Evolutionary conservation across 2,888 invertebrate genomes (phyloP).

Genomic region (Halocaridina rubra): DNA sequence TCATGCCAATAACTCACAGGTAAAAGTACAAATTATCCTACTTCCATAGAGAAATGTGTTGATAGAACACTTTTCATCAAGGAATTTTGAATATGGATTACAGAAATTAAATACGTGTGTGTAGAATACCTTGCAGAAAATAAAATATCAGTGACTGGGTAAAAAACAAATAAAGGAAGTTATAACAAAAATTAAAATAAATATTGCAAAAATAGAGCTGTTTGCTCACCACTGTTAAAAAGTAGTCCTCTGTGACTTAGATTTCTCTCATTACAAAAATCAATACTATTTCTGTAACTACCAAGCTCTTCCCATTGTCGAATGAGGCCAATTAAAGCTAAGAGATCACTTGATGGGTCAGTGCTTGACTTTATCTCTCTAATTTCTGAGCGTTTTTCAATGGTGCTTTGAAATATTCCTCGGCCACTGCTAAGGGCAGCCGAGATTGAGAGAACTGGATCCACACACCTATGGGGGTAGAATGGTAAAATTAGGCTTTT

Average conservation of each 20-base stretch:
- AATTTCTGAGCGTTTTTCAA: conserved; percentile 13
- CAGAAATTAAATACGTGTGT: no score
- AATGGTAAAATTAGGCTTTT: no score
- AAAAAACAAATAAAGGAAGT: neutral
- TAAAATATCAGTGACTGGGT: neutral
- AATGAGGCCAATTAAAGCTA: conserved; percentile 10
- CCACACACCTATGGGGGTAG: conserved; percentile 24
- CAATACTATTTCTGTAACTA: neutral
- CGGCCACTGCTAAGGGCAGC: conserved; percentile 26
- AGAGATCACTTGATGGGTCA: conserved; percentile 33
- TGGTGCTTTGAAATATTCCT: conserved; percentile 21
- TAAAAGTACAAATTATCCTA: no score
- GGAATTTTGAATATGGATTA: neutral
- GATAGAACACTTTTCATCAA: neutral
- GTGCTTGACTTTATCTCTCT: neutral
- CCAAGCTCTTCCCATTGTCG: conserved; percentile 10
- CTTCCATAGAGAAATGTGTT: no score
- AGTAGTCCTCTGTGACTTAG: conserved; percentile 18
- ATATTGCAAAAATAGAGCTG: neutral
- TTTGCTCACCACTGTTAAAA: conserved; percentile 30
- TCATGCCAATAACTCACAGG: no score
- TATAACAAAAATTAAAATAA: neutral
- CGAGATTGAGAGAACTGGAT: conserved; percentile 20
- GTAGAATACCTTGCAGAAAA: no score
- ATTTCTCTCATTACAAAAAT: conserved; percentile 33